Base-by-base conservation (phyloP, 2,888 invertebrate species). In the Steromphala cineraria region DNA sequence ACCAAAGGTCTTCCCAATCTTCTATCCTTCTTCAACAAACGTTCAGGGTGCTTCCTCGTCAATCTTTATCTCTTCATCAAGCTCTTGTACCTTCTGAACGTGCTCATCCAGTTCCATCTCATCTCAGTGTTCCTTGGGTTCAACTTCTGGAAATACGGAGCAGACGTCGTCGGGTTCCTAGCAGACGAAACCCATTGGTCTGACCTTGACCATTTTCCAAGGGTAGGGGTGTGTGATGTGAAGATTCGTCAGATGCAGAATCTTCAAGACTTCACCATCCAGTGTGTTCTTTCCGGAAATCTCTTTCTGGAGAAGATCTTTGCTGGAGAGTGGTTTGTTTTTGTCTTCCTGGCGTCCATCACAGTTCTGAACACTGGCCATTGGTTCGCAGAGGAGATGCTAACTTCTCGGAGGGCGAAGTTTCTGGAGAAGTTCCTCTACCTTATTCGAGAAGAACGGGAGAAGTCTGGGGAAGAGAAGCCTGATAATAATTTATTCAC, bases 221-320 rank as follows among this genome's bases (percentile, higher is more conserved):
- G 87, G 13, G 87, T 89, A 15, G 87, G 88, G 0, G 76, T 89
- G 62, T 89, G 89, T 78, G 88, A 89, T 79, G 87, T 89, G 81
- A 80, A 87, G 75, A 88, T 89, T 71, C 86, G 88, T 21, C 89
- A 89, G 79, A 83, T 89, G 31, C 86, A 87, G 80, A 89, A 89
- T 82, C 85, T 89, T 28, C 87, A 88, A 79, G 82, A 86, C 56
- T 89, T 85, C 82, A 89, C 87, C 2, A 89, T 89, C 5, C 89
- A 89, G 75, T 89, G 89, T 71, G 89, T 88, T 10, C 77, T 89
- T 24, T 87, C 89, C 0, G 88, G 89, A 56, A 89, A 89, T 67
- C 81, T 89, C 46, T 89, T 89, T 79, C 89, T 88, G 81, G 89
- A 89, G 80, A 89, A 89, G 83, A 89, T 89, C 76, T 89, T 88